Conservation (phyloP, 2,113 vertebrate genomes). For the human (Homo sapiens) region DNA sequence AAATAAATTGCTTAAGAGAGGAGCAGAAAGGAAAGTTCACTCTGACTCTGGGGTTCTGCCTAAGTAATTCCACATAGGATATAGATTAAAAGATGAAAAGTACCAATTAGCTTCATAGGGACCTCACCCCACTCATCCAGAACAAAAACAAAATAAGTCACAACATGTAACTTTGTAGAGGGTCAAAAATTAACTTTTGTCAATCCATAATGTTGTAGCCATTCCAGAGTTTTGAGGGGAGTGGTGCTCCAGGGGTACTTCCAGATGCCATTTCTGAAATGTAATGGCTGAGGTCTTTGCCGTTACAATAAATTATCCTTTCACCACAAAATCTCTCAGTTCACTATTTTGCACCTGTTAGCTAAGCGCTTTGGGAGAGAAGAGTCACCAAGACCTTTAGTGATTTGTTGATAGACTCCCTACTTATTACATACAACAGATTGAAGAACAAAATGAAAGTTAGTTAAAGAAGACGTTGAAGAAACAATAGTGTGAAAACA, state of each 20-base stretch:
- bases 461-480: not conserved
- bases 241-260: not conserved
- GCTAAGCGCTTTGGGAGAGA: not conserved
- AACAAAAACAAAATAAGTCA: not conserved
- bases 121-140: not conserved
- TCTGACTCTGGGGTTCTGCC: not conserved
- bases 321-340: not conserved
- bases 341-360: not conserved
- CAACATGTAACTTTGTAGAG: not conserved
- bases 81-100: not conserved
- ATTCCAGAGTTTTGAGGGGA: not conserved
- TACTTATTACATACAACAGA: not conserved
- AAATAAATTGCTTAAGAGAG: conserved; percentile 41
- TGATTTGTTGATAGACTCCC: not conserved
- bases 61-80: not conserved
- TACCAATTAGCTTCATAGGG: conserved; percentile 48
- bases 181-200: conserved; percentile 48
- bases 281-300: not conserved
- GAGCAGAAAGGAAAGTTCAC: not conserved
- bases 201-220: not conserved
- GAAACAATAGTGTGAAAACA: not conserved
- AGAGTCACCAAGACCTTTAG: not conserved
- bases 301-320: not conserved
- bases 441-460: not conserved
- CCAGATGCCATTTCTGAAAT: not conserved